Base-by-base conservation (phyloP, 2,888 invertebrate species). In the Diloba caeruleocephala region DNA sequence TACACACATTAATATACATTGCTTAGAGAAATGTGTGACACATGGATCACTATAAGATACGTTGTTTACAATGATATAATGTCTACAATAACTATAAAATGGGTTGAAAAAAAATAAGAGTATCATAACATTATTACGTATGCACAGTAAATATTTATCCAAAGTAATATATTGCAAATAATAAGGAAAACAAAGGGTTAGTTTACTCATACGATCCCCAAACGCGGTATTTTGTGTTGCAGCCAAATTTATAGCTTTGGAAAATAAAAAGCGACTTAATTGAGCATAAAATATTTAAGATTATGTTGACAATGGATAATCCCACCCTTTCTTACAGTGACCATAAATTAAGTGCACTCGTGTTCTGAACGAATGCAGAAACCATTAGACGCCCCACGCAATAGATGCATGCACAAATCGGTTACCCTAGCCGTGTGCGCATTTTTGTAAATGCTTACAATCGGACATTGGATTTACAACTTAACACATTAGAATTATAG, bases 241-340 rank as follows among this genome's bases (percentile, higher is more conserved):
- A 53, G 55, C 14, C 1, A 61, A 88, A 89, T 91, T 90, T 88
- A 90, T 88, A 64, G 78, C 75, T 34, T 25, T 45, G 58, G 53
- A 74, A 82, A 82, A 85, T 82, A 82, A 88, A 87, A 84, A 56
- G 59, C 44, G 66, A 73, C 78, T 88, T 85, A 87, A 89, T 88
- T 87, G 79, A 61, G 79, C 84, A 83, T 88, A 87, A 81, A 90
- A 89, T 87, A 86, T 89, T 85, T 83, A 92, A 92, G 88, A 90
- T 90, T 86, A 82, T 84, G 85, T 89, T 87, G 81, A 90, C 91
- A 90, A 85, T 87, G 76, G 85, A 77, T 90, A 85, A 86, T 68
- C 55, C 81, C 80, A 89, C 91, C 90, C 89, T 89, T 87, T 88
- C 88, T 88, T 86, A 63, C 44, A 51, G 68, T 48, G 46, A 37